phyloP scores from a whole-genome alignment of 2,888 invertebrate species.

The Caenorhabditis sinica region DNA sequence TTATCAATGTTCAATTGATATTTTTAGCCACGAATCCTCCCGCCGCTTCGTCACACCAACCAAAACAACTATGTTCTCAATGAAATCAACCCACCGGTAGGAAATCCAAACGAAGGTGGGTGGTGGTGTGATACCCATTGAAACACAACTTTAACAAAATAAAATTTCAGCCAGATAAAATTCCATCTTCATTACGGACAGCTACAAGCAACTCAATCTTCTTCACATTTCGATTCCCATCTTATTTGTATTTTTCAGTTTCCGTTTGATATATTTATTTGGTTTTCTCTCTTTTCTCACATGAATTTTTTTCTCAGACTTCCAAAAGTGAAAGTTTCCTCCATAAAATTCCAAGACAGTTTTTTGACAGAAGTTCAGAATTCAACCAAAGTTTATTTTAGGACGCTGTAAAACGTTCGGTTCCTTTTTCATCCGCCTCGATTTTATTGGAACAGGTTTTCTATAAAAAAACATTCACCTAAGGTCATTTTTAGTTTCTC shows the following conservation, averaged over 20 bases:
- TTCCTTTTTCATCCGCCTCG: too few relatives aligned
- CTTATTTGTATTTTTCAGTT: background rate
- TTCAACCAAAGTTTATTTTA: background rate
- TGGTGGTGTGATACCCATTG: background rate
- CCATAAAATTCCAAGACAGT: too few relatives aligned
- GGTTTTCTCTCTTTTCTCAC: background rate
- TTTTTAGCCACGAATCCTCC: conserved; percentile 47
- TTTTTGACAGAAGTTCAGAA: too few relatives aligned
- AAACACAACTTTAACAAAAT: background rate
- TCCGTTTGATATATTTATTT: background rate
- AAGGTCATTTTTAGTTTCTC: background rate
- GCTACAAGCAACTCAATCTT: too few relatives aligned
- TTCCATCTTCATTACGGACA: too few relatives aligned
- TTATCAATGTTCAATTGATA: too few relatives aligned
- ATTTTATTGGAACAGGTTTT: too few relatives aligned
- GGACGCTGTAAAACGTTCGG: too few relatives aligned
- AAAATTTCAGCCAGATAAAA: background rate
- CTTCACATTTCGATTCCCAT: too few relatives aligned
- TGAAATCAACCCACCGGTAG: conserved; percentile 8
- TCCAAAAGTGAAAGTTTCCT: too few relatives aligned
- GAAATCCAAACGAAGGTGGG: conserved; percentile 44
- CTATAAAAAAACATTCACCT: background rate
- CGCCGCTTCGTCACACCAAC: conserved; percentile 59
- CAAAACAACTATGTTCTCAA: conserved; percentile 32
- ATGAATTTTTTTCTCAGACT: too few relatives aligned